Evolutionary conservation across 2,888 invertebrate genomes (phyloP).

Genomic region (Tiliacea aurago): DNA sequence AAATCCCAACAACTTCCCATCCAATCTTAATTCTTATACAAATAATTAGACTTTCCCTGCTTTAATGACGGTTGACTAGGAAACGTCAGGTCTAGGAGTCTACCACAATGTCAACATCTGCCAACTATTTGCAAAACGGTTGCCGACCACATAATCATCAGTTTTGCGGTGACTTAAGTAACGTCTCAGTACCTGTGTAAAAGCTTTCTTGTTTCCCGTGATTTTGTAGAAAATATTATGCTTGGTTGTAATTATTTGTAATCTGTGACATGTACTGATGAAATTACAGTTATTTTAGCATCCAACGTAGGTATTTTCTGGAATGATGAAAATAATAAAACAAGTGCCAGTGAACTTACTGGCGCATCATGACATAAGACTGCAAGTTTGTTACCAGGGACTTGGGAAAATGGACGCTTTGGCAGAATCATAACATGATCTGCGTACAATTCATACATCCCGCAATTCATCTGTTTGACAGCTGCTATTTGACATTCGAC

Average conservation of each 20-base stretch:
- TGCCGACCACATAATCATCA: slow-evolving; percentile 68
- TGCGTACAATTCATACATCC: no score
- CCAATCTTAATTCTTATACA: slow-evolving; percentile 42
- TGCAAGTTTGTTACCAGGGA: not conserved
- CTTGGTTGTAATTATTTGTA: slow-evolving; percentile 17
- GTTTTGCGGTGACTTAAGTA: slow-evolving; percentile 60
- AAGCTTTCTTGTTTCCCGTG: slow-evolving; percentile 62
- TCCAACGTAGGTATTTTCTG: not conserved
- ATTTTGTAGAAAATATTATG: slow-evolving; percentile 44
- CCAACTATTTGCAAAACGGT: slow-evolving; percentile 65
- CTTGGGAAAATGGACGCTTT: no score
- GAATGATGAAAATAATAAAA: not conserved
- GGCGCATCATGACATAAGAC: not conserved
- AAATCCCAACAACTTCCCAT: slow-evolving; percentile 25
- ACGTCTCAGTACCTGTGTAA: slow-evolving; percentile 49
- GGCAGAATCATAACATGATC: no score
- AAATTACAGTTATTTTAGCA: not conserved
- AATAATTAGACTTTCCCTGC: slow-evolving; percentile 61
- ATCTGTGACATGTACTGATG: slow-evolving; percentile 6
- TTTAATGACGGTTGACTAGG: slow-evolving; percentile 54
- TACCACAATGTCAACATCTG: slow-evolving; percentile 73
- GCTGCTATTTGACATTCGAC: no score
- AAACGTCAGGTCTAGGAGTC: slow-evolving; percentile 47
- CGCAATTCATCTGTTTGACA: no score
- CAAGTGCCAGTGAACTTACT: not conserved